Evolutionary conservation across 2,888 invertebrate species (phyloP), one percentile per base, ranked within the genome.

Genomic region (Hirtodrosophila trivittata): DNA sequence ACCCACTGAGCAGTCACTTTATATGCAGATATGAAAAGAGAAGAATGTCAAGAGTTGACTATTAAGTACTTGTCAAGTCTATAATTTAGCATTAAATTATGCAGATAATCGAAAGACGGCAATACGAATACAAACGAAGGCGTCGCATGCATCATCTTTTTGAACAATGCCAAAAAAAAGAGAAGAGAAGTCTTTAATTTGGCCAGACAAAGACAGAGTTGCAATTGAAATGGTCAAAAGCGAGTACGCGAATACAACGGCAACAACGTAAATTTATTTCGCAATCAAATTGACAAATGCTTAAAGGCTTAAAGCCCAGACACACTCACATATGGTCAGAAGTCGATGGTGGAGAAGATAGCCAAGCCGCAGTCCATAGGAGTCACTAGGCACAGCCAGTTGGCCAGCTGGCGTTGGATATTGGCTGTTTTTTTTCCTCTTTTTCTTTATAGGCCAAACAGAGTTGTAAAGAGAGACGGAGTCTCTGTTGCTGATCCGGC

Each of bases 271-370:
- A 78, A 84, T 82, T 82, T 84, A 84, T 85, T 82, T 84, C 62
- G 75, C 78, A 82, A 86, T 85, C 80, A 82, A 77, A 64, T 84
- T 85, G 84, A 86, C 84, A 82, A 84, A 87, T 87, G 84, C 64
- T 60, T 59, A 45, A 46, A 66, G 70, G 84, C 76, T 60, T 68
- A 59, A 21, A 30, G 41, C 42, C 46, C 52, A 39, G 9, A 16
- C 43, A 43, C 32, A 42, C 32, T 30, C 38, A 30, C 56, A 45
- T 58, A 67, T 72, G 70, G 57, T 50, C 71, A 43, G 33, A 21
- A 45, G 45, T 32, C 33, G 64, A 68, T 68, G 57, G 35, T 42
- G 49, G 18, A 35, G 67, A 49, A 67, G 67, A 67, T 63, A 68
- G 54, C 33, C 66, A 33, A 14, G 12, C 26, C 43, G 28, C 13